Conservation (phyloP, 2,888 invertebrate genomes). For the Tromatobia lineatoria region DNA sequence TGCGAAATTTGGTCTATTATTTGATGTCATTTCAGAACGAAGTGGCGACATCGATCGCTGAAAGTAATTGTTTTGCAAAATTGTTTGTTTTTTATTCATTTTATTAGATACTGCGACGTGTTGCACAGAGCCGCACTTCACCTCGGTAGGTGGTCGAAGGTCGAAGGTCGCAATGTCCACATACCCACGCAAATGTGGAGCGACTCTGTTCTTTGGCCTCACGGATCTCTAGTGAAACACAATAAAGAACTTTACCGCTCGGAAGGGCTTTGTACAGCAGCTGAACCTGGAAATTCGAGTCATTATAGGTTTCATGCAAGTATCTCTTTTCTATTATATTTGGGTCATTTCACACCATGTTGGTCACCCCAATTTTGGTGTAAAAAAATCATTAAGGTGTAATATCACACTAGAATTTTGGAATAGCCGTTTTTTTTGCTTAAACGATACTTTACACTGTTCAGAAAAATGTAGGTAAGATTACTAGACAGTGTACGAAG, state of each 20-base stretch:
- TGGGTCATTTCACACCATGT: too few species aligned
- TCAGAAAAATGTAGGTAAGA: too few species aligned
- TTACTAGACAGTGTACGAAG: too few species aligned
- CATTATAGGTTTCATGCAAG: conserved; percentile 96
- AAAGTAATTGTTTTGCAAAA: too few species aligned
- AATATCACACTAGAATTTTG: too few species aligned
- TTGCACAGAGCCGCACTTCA: conserved; percentile 96
- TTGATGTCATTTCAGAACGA: too few species aligned
- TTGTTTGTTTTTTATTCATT: conserved; percentile 56
- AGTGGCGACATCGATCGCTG: too few species aligned
- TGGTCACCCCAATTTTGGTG: too few species aligned
- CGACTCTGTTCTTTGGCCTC: conserved; percentile 90
- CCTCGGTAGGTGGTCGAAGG: conserved; percentile 92
- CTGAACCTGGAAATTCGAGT: conserved; percentile 93
- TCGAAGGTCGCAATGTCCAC: conserved; percentile 87
- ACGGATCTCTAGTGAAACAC: conserved; percentile 91
- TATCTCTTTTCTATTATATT: conserved; percentile 71
- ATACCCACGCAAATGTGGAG: conserved; percentile 87
- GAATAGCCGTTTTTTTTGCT: too few species aligned
- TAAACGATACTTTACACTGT: too few species aligned
- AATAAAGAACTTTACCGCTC: conserved; percentile 92
- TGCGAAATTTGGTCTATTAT: too few species aligned
- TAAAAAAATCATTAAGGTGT: too few species aligned
- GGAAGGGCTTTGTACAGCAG: conserved; percentile 93
- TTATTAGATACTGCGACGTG: conserved; percentile 91